Percentiles rank a stretch among this genome's conserved stretches.
Conservation (phyloP, 1,140 invertebrate species). For the Argopecten irradians region DNA sequence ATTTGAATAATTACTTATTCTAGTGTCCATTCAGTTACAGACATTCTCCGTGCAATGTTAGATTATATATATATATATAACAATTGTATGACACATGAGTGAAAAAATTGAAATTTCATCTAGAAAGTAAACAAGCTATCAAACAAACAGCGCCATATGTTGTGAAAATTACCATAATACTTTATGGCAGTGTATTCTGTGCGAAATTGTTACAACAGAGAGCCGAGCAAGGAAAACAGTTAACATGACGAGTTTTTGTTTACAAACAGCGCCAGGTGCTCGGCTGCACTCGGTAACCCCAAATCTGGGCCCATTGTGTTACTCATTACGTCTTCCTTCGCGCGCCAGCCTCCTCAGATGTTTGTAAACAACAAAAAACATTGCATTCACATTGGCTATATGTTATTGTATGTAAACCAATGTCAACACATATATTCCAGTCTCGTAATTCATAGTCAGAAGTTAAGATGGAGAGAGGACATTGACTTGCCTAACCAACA, state of each 20-base stretch:
- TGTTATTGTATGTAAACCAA: background rate
- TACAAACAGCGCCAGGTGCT: constrained; percentile 4
- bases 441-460: background rate
- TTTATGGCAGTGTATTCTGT: background rate
- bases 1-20: no score
- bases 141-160: background rate
- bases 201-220: background rate
- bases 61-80: no score
- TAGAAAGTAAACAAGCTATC: background rate
- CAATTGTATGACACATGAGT: no score
- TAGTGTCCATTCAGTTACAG: no score
- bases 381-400: background rate
- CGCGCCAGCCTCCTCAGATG: background rate
- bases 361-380: constrained; percentile 13
- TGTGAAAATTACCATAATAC: background rate
- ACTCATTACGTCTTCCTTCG: background rate
- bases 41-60: no score
- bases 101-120: background rate
- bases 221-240: background rate
- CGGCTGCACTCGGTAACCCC: background rate
- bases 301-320: background rate
- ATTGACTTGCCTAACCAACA: no score
- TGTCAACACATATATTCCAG: background rate
- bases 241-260: background rate
- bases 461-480: background rate